Evolutionary conservation across 2,113 vertebrate genomes (phyloP).

Genomic region (Lampris megalopsis): DNA sequence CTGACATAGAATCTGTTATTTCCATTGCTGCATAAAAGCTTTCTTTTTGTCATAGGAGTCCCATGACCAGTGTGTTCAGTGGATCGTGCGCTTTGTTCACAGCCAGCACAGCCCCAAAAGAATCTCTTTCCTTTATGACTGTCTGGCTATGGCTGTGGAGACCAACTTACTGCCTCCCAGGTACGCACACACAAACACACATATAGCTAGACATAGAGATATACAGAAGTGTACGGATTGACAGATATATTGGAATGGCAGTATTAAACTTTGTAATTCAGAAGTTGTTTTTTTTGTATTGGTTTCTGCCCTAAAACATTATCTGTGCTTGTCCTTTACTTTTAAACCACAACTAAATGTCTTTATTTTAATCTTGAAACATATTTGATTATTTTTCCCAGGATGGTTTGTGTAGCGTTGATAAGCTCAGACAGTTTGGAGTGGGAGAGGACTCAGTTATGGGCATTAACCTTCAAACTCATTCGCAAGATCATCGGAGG

Average conservation of each 20-base stretch:
- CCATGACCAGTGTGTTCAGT: constrained; percentile 97
- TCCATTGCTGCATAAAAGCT: too few species aligned
- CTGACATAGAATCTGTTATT: too few species aligned
- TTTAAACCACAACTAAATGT: too few species aligned
- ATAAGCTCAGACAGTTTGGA: constrained; percentile 94
- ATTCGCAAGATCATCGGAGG: constrained; percentile 97
- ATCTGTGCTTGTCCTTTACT: too few species aligned
- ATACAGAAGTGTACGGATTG: neutral
- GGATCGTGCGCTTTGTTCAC: constrained; percentile 97
- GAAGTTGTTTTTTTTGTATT: neutral
- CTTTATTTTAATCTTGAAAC: too few species aligned
- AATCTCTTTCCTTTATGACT: constrained; percentile 98
- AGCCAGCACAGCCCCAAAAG: constrained; percentile 97
- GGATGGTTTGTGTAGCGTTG: constrained; percentile 95
- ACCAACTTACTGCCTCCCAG: constrained; percentile 93
- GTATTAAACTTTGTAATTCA: neutral
- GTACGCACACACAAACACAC: constrained; percentile 70
- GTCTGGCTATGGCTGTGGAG: constrained; percentile 96
- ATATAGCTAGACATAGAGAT: neutral
- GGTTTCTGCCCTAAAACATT: too few species aligned
- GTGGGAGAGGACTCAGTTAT: constrained; percentile 97
- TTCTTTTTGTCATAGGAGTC: constrained; percentile 86
- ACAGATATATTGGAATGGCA: neutral
- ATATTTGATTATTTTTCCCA: constrained; percentile 47
- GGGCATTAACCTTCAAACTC: constrained; percentile 95